Evolutionary conservation across 2,113 vertebrate genomes (phyloP).

Genomic region (Pelusios castaneus): DNA sequence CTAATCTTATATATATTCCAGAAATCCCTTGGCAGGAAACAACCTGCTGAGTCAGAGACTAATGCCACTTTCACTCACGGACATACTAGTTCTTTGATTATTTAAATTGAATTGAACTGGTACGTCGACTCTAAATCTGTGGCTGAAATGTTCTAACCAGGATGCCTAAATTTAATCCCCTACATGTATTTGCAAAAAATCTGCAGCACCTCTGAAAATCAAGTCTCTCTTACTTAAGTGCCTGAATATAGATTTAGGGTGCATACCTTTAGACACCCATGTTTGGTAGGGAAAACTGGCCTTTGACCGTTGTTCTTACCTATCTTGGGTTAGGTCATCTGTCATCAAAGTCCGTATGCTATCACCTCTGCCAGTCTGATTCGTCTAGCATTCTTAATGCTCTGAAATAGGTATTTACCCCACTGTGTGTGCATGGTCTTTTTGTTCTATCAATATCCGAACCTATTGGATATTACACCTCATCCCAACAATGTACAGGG

Average conservation of each 20-base stretch:
- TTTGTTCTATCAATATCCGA: background rate
- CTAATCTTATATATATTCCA: background rate
- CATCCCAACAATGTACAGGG: background rate
- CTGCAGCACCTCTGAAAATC: background rate
- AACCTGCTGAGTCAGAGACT: no score
- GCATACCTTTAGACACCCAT: background rate
- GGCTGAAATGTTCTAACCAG: background rate
- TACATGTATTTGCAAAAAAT: background rate
- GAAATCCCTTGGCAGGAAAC: no score
- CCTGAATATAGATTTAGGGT: background rate
- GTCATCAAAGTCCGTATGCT: background rate
- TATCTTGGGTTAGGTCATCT: background rate
- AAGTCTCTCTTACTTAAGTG: background rate
- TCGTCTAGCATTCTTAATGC: background rate
- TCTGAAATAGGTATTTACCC: background rate
- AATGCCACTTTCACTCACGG: background rate
- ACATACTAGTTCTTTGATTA: background rate
- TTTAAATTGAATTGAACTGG: no score
- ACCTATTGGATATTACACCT: background rate
- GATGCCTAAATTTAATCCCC: rapidly evolving
- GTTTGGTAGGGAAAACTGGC: background rate
- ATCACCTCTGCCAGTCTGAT: background rate
- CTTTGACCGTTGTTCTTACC: background rate
- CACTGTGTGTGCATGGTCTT: background rate
- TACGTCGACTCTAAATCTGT: background rate